Evolutionary conservation across 64 coral and sea anemone genomes (phyloP), one percentile per base, ranked within the genome.

Genomic region (Platygyra sinensis): DNA sequence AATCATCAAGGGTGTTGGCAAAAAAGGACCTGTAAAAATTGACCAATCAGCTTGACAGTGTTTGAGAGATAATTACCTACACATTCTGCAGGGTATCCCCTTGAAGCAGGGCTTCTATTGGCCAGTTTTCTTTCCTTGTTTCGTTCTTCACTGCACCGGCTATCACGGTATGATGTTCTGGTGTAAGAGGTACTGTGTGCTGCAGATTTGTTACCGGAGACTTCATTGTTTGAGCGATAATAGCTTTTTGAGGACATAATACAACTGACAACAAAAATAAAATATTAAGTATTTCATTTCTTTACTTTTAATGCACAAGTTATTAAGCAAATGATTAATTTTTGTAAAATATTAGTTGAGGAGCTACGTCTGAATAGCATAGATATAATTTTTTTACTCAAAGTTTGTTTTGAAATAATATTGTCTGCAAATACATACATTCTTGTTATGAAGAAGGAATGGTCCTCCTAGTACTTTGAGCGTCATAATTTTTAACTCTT

Each of bases 81-180:
- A 10, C 90, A 96, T 22, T 93, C 90, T 13, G 30, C 38, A 18
- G 90, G 90, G 46, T 93, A 93, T 59, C 90, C 87, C 65, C 80
- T 89, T 17, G 94, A 93, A 12, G 91, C 90, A 67, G 94, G 94
- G 18, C 94, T 96, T 27, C 86, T 83, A 28, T 76, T 22, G 17
- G 6, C 46, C 17, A 18, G 16, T 19, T 88, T 77, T 51, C 62
- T 71, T 51, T 67, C 20, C 2, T 83, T 67, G 80, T 32, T 6
- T 83, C 18, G 31, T 16, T 39, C 25, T 8, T 83, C 31, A 24
- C 80, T 83, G 36, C 42, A 62, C 16, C 15, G 8, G 8, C 81
- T 71, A 9, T 69, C 33, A 85, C 10, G 17, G 60, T 67, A 15
- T 25, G 81, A 85, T n/a, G 36, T 64, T 0, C 62, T 71, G 29